Base-by-base conservation (phyloP, 2,797 vertebrate species). In the Neosilurus hyrtlii region DNA sequence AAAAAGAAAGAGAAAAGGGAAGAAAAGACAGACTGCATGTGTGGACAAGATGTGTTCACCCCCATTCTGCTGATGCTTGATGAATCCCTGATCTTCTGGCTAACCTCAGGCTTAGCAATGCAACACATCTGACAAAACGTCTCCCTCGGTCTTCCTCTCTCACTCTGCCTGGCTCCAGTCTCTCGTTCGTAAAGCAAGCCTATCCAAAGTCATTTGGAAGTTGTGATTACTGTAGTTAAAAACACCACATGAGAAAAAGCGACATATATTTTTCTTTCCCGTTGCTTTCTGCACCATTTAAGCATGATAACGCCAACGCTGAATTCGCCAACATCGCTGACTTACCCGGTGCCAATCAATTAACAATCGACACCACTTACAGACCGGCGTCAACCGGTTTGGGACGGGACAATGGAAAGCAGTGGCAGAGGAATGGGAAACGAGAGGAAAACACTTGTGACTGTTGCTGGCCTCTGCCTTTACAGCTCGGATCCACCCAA, bases 401-500 rank as follows among this genome's bases (percentile, higher is more conserved):
- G 74, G 57, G 52, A 56, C 2, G 54, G 43, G 57, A 57, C 15
- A 9, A 78, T 57, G 81, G 81, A 82, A 79, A 82, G 43, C 20
- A 52, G 77, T 43, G 68, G 74, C 6, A 20, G 43, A 81, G 84
- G 80, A 84, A 84, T 65, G 72, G 75, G 62, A 83, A 84, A 85
- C 11, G 24, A 74, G 82, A 81, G 62, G 76, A 87, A 84, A 88
- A 84, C 66, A 82, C 66, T 83, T 63, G 75, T 65, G 83, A 82
- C 81, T 89, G 71, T 85, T 76, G 79, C 80, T 70, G 83, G 68
- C 56, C 80, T 88, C 74, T 89, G 88, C 86, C 87, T 87, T 90
- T 87, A 89, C 84, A 63, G 73, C 87, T 85, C 77, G 87, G 90
- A 90, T 90, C 92, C 90, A 90, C 90, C 91, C 92, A 90, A 76